Conservation (phyloP, 2,888 invertebrate genomes). For the Tribolium freemani region DNA sequence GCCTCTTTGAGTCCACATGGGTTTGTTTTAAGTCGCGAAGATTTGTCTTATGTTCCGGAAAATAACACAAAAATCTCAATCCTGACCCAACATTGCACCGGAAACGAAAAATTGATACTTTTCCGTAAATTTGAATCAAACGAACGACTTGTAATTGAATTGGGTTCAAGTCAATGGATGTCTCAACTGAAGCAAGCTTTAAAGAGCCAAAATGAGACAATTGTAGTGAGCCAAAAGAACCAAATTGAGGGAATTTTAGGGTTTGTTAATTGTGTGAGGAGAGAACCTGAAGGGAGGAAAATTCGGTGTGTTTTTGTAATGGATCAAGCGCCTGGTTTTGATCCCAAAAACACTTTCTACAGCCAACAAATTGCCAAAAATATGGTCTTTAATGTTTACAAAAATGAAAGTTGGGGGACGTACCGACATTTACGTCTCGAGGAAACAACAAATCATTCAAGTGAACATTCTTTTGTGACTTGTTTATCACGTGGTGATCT, state of each 20-base stretch:
- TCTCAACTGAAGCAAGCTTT: constrained; percentile 71
- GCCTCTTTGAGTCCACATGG: neutral
- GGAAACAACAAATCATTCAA: constrained; percentile 67
- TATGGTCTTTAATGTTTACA: constrained; percentile 83
- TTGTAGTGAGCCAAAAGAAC: constrained; percentile 75
- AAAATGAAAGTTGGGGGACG: constrained; percentile 73
- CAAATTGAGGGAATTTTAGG: constrained; percentile 87
- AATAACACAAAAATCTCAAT: neutral
- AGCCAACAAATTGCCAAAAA: constrained; percentile 74
- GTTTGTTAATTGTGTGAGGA: constrained; percentile 77
- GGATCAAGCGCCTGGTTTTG: constrained; percentile 76
- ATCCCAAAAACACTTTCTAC: constrained; percentile 64
- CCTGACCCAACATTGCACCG: neutral
- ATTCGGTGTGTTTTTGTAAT: constrained; percentile 72
- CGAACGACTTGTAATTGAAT: neutral
- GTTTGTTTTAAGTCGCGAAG: constrained; percentile 5
- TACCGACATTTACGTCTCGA: constrained; percentile 83
- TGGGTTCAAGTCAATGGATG: constrained; percentile 39
- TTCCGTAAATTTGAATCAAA: neutral
- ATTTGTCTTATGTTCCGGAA: neutral
- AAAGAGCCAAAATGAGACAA: constrained; percentile 61
- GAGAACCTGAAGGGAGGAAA: constrained; percentile 71
- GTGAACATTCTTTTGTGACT: constrained; percentile 71
- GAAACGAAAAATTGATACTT: constrained; percentile 22
- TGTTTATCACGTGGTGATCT: constrained; percentile 88